Base-by-base conservation (phyloP, 2,888 invertebrate species). In the Penaeus monodon region DNA sequence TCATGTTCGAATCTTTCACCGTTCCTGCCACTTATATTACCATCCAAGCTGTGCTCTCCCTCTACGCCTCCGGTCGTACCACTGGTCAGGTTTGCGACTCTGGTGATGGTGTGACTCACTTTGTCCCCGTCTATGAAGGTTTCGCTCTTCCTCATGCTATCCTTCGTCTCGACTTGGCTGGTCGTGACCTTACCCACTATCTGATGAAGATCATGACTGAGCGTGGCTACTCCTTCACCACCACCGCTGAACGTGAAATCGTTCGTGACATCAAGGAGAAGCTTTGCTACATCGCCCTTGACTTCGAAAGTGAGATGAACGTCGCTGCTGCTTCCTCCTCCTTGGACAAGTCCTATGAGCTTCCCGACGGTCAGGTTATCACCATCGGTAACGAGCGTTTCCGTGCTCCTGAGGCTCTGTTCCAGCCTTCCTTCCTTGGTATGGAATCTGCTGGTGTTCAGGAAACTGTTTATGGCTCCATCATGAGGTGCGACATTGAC, bases 151-250 rank as follows among this genome's bases (percentile, higher is more conserved):
- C 82, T n/a, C 82, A 82, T 73, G 82, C 57, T 63, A 82, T 82
- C 6, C 17, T 33, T 38, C 49, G 82, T 6, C 63, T 82, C 8
- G 70, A 82, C 63, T 20, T 82, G 49, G 82, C 73, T 63, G 82
- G 82, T 73, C 96, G 98, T 92, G 97, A 98, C 94, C 95, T 98
- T 93, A 98, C 97, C 93, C 97, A 97, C 94, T 98, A 98, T 95
- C 95, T 98, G 94, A 97, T 97, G 97, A 98, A 97, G 95, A 97
- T 98, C 95, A 95, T 98, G 92, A 97, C 97, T 93, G 97, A 89
- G 70, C 88, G 88, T 76, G 89, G 89, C 65, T 88, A 88, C 65
- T 88, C 88, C 73, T 84, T 89, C 79, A 89, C 89, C 81, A 89
- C 89, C 68, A 89, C 87, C 24, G 89, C 89, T 66, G 89, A 89